A percentile compares a stretch with the other conserved stretches of the same genome.
These are phyloP conservation scores for Cassiopea andromeda DNA, from an alignment of 30 jellyfish, hydroid and myxozoan species.

Conservation along the genomic window DNA sequence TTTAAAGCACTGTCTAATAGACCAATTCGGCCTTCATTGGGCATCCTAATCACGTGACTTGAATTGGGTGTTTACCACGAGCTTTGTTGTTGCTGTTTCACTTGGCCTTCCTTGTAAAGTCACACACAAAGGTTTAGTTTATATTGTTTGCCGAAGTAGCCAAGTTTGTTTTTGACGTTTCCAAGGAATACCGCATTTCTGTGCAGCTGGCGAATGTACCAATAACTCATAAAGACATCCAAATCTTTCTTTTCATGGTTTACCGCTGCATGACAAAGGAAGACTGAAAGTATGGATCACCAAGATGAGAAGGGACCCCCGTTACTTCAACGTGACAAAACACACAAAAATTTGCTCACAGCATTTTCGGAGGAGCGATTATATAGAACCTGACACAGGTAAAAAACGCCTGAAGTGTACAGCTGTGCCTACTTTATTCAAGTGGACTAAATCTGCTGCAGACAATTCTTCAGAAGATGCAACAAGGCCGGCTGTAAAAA, in stretches of 20 bases:
- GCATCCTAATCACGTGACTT: no score
- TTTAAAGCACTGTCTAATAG: no score
- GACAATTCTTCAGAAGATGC: slow-evolving; percentile 1
- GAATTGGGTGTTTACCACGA: no score
- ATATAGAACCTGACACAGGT: neutral
- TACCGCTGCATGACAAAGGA: slow-evolving; percentile 3
- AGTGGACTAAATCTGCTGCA: neutral
- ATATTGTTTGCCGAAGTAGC: no score
- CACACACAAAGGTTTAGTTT: no score
- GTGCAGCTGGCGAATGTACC: no score
- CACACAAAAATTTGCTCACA: neutral
- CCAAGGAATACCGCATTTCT: no score
- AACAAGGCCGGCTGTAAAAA: slow-evolving; percentile 13
- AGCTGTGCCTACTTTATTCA: slow-evolving; percentile 11
- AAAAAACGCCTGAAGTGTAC: slow-evolving; percentile 3
- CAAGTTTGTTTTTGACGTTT: no score
- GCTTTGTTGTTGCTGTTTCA: no score
- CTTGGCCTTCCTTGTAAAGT: no score
- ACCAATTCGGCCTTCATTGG: no score
- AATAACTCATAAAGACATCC: no score
- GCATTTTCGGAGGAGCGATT: slow-evolving; percentile 5
- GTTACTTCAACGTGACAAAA: neutral
- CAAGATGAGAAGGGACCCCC: slow-evolving; percentile 10
- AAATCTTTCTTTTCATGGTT: neutral
- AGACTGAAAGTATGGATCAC: neutral